A percentile compares a stretch with the other conserved stretches of the same genome.
Evolutionary conservation across 1,140 invertebrate genomes (phyloP).

Genomic region (Cotesia typhae): DNA sequence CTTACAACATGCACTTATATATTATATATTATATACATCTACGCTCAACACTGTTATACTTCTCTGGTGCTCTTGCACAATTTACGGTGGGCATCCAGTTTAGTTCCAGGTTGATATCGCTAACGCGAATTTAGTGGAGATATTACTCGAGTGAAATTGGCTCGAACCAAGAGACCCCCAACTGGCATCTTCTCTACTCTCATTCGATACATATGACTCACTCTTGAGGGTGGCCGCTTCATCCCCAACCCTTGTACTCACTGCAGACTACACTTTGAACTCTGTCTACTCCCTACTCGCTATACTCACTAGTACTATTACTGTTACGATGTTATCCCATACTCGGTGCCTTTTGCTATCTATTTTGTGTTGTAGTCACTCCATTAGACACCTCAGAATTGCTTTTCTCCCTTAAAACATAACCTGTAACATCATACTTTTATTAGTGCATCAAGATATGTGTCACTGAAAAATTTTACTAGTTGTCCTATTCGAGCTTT

Average conservation of each 20-base stretch:
- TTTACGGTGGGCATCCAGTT: slow-evolving; percentile 13
- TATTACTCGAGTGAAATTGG: slow-evolving; percentile 37
- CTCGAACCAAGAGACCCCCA: slow-evolving; percentile 29
- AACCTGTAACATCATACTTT: no score
- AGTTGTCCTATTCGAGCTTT: no score
- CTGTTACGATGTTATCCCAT: slow-evolving; percentile 29
- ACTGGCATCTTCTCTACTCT: slow-evolving; percentile 23
- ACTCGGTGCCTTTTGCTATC: slow-evolving; percentile 12
- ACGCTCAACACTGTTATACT: not conserved
- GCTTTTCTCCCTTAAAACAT: slow-evolving; percentile 13
- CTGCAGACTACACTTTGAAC: no score
- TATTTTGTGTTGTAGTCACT: slow-evolving; percentile 28
- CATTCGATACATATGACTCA: slow-evolving; percentile 33
- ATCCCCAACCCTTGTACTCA: no score
- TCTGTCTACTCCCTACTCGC: not conserved
- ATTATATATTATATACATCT: not conserved
- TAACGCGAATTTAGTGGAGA: slow-evolving; percentile 36
- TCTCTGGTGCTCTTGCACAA: not conserved
- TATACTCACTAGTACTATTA: slow-evolving; percentile 1
- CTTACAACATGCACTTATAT: not conserved
- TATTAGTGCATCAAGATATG: no score
- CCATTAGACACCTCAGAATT: slow-evolving; percentile 31
- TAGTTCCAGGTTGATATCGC: slow-evolving; percentile 29
- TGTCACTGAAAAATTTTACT: no score
- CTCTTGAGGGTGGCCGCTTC: not conserved